Evolutionary conservation across 2,797 vertebrate species (phyloP).

Genomic region (Enteromius argenteus): DNA sequence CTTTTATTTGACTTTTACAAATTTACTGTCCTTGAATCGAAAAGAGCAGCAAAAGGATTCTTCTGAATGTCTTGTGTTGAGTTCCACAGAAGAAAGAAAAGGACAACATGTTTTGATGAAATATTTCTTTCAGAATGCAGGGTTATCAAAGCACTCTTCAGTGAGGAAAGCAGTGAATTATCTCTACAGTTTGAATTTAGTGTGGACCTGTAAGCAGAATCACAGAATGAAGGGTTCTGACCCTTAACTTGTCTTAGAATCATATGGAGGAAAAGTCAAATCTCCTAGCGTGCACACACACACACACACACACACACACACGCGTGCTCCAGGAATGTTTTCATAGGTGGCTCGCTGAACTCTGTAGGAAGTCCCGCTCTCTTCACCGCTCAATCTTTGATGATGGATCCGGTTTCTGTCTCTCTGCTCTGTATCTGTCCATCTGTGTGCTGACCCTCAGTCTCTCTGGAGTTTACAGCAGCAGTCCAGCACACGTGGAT

Average conservation of each 20-base stretch:
- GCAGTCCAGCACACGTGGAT: background rate
- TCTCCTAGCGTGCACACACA: slow-evolving; percentile 6
- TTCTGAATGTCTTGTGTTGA: background rate
- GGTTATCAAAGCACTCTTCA: background rate
- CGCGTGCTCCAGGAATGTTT: slow-evolving; percentile 44
- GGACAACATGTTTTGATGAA: background rate
- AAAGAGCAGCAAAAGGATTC: background rate
- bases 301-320: slow-evolving; percentile 22
- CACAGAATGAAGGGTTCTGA: slow-evolving; percentile 18
- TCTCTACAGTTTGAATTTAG: background rate
- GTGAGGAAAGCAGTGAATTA: background rate
- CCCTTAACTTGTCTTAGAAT: background rate
- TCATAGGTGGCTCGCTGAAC: slow-evolving; percentile 37
- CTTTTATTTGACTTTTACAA: background rate
- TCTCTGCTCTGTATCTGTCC: background rate
- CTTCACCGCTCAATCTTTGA: slow-evolving; percentile 4
- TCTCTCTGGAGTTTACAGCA: background rate
- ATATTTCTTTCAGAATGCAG: background rate
- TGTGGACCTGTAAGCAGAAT: background rate
- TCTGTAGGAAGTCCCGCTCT: slow-evolving; percentile 38
- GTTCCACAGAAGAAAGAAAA: background rate
- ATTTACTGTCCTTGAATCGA: background rate
- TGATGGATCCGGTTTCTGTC: slow-evolving; percentile 18
- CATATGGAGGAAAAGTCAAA: background rate
- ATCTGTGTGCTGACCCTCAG: slow-evolving; percentile 1